phyloP scores from a whole-genome alignment of 2,888 invertebrate genomes.

The Reticulitermes lucifugus region DNA sequence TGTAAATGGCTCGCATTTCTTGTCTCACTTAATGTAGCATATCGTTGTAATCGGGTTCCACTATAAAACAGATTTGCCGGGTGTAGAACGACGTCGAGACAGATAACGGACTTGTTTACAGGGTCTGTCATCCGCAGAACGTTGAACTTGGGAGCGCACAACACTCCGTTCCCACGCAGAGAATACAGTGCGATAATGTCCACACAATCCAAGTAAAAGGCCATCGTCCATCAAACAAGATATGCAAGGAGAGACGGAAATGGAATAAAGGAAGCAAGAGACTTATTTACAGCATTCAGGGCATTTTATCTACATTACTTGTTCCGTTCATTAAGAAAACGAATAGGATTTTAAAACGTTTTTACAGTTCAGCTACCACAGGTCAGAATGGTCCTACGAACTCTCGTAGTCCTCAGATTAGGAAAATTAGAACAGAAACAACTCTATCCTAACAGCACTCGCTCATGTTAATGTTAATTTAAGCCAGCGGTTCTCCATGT shows the following conservation, averaged over 20 bases:
- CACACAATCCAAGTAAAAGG: too few species aligned
- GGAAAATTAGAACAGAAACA: too few species aligned
- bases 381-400: neutral
- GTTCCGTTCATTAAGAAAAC: neutral
- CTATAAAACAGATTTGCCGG: too few species aligned
- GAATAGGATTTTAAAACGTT: neutral
- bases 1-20: too few species aligned
- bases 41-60: neutral
- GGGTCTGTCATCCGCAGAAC: neutral
- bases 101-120: too few species aligned
- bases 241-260: too few species aligned
- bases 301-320: neutral
- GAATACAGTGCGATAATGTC: neutral
- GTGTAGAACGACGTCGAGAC: too few species aligned
- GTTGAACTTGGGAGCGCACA: neutral
- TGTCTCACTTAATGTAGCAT: constrained; percentile 3
- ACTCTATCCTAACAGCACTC: too few species aligned
- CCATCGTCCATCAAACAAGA: too few species aligned
- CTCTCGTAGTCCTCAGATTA: neutral
- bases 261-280: neutral
- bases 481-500: too few species aligned
- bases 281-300: neutral
- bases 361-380: neutral
- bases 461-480: too few species aligned
- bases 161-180: neutral